These are phyloP conservation scores for Elgonia sp. DNA, from an alignment of 2,888 invertebrate genomes.

Conservation along the genomic window DNA sequence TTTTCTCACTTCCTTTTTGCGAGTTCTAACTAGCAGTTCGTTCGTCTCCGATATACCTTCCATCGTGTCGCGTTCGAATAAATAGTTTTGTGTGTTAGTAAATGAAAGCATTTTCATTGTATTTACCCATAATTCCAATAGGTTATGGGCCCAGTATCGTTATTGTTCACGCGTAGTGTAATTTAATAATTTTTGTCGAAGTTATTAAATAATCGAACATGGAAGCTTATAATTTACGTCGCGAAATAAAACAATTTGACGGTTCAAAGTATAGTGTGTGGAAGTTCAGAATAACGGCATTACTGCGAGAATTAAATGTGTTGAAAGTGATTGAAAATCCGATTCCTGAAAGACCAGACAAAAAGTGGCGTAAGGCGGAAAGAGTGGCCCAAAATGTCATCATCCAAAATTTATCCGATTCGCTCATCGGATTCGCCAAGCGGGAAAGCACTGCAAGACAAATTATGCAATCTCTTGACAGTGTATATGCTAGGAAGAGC, in stretches of 20 bases:
- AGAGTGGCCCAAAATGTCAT: slow-evolving; percentile 61
- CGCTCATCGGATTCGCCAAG: slow-evolving; percentile 61
- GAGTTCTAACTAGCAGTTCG: too few species aligned
- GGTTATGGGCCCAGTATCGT: too few species aligned
- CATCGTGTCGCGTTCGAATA: too few species aligned
- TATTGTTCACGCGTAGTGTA: too few species aligned
- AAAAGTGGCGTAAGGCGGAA: slow-evolving; percentile 56
- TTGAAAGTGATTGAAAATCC: slow-evolving; percentile 53
- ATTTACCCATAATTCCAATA: too few species aligned
- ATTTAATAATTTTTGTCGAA: too few species aligned
- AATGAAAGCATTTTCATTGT: too few species aligned
- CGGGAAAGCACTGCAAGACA: slow-evolving; percentile 59
- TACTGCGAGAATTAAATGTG: slow-evolving; percentile 53
- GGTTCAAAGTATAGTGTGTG: slow-evolving; percentile 41
- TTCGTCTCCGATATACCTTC: too few species aligned
- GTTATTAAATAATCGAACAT: too few species aligned
- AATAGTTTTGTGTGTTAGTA: too few species aligned
- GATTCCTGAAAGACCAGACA: slow-evolving; percentile 13
- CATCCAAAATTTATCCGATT: slow-evolving; percentile 66
- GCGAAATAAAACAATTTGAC: slow-evolving; percentile 59
- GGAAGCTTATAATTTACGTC: slow-evolving; percentile 48
- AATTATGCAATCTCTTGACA: slow-evolving; percentile 67
- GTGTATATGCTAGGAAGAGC: slow-evolving; percentile 77
- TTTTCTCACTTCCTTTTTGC: too few species aligned
- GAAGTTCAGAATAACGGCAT: slow-evolving; percentile 47